Conservation (phyloP, 2,797 vertebrate species). For the Valencia hispanica region DNA sequence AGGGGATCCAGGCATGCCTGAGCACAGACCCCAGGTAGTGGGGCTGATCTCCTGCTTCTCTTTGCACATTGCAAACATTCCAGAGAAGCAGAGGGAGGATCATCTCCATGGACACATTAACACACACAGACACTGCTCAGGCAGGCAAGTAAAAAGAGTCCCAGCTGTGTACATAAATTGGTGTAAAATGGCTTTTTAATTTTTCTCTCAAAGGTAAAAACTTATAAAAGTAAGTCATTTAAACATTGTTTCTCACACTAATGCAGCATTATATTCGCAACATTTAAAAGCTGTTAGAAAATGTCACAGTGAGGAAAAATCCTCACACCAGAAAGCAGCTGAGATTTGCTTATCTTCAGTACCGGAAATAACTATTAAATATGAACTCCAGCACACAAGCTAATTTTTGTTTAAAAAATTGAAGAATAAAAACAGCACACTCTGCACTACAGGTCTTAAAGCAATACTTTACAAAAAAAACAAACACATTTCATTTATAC, state of each 20-base stretch:
- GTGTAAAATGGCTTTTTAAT: constrained; percentile 21
- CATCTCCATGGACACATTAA: constrained; percentile 72
- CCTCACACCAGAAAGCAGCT: background rate
- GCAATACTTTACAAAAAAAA: background rate
- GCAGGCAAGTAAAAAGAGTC: constrained; percentile 49
- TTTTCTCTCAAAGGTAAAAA: background rate
- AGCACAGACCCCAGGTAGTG: constrained; percentile 66
- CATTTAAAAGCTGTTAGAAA: background rate
- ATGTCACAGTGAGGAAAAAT: background rate
- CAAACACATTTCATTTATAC: background rate
- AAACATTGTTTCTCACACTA: background rate
- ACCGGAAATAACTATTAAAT: background rate
- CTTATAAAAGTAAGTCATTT: background rate
- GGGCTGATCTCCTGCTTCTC: constrained; percentile 51
- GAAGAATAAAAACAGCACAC: background rate
- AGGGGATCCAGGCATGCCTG: constrained; percentile 50
- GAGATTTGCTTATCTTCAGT: background rate
- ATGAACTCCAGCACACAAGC: background rate
- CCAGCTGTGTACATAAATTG: constrained; percentile 74
- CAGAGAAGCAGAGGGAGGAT: constrained; percentile 74
- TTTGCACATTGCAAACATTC: constrained; percentile 78
- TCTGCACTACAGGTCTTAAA: background rate
- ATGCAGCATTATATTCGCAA: constrained; percentile 11
- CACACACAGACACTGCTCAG: constrained; percentile 48
- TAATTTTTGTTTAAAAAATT: background rate